A percentile compares a stretch with the other conserved stretches of the same genome.
Evolutionary conservation across 2,113 vertebrate genomes (phyloP).

Genomic region (Helogale parvula): DNA sequence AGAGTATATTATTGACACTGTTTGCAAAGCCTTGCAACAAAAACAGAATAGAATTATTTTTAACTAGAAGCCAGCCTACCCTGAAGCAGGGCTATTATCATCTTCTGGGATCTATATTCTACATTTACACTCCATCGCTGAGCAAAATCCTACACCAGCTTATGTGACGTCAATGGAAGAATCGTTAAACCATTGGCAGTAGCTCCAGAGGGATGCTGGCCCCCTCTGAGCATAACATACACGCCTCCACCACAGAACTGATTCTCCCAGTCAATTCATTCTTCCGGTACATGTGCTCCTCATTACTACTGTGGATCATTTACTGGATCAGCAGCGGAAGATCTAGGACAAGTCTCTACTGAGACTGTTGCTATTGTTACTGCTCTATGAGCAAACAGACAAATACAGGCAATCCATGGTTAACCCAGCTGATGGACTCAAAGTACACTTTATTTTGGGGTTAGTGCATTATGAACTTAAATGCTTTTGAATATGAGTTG

Average conservation of each 20-base stretch:
- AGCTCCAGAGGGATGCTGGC: background rate
- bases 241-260: background rate
- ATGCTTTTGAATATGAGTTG: background rate
- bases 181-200: background rate
- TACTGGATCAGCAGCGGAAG: constrained; percentile 4
- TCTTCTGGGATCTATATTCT: background rate
- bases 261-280: background rate
- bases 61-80: background rate
- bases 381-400: background rate
- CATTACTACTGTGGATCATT: background rate
- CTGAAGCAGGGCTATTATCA: background rate
- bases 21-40: background rate
- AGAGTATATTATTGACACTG: background rate
- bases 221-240: background rate
- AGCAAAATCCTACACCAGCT: background rate
- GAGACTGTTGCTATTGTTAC: background rate
- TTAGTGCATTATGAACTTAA: constrained; percentile 1
- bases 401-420: background rate
- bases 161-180: background rate
- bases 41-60: background rate
- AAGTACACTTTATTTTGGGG: background rate
- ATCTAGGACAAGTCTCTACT: constrained; percentile 47
- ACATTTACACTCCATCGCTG: background rate
- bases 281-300: accelerated
- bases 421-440: background rate